These are phyloP conservation scores for Carassius gibelio DNA, from an alignment of 2,113 vertebrate species.

Conservation along the genomic window DNA sequence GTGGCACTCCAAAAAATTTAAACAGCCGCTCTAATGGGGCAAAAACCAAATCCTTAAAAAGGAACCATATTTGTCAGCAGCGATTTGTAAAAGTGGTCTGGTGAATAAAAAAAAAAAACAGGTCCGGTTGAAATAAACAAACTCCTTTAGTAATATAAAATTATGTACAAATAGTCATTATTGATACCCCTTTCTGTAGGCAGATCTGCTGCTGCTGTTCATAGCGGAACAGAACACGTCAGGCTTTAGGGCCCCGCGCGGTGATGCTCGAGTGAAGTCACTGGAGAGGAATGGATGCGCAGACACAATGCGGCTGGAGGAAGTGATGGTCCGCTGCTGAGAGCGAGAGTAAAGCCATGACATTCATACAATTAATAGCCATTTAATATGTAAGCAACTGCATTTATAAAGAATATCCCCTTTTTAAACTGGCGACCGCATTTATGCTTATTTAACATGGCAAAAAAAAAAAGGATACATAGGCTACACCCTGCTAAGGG, in stretches of 20 bases:
- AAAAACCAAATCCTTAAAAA: background rate
- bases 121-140: no score
- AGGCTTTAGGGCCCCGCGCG: conserved; percentile 51
- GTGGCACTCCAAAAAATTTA: background rate
- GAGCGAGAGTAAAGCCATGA: background rate
- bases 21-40: background rate
- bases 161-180: background rate
- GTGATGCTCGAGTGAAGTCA: background rate
- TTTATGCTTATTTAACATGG: background rate
- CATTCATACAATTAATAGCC: background rate
- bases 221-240: background rate
- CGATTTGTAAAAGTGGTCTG: no score
- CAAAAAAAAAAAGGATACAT: background rate
- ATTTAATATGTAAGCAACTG: background rate
- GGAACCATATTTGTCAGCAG: background rate
- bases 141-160: background rate
- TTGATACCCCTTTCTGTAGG: background rate
- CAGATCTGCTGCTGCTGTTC: background rate
- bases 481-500: background rate
- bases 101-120: background rate
- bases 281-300: conserved; percentile 14
- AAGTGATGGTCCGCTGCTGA: conserved; percentile 33
- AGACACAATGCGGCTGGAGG: conserved; percentile 20
- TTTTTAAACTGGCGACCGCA: background rate
- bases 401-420: background rate